A percentile compares a stretch with the other conserved stretches of the same genome.
Conservation (phyloP, 2,113 vertebrate species). For the Psammodynastes pulverulentus region DNA sequence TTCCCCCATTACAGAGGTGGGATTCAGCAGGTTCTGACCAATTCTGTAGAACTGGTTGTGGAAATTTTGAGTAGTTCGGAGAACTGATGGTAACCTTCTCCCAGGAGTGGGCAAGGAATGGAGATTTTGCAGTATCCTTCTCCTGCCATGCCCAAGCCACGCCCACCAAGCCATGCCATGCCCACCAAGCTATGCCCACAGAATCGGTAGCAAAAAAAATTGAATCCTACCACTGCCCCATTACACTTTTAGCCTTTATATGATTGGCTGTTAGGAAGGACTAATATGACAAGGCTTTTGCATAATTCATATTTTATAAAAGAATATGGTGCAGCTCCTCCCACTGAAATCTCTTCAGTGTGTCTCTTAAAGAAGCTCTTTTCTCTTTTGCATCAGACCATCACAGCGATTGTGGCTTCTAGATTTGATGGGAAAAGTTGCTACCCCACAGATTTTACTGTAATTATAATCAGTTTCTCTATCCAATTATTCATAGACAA, state of each 20-base stretch:
- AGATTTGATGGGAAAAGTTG: neutral
- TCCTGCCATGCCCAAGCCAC: too few species aligned
- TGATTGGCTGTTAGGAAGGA: neutral
- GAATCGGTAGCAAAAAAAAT: too few species aligned
- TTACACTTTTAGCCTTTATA: neutral
- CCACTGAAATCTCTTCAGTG: neutral
- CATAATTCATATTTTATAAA: neutral
- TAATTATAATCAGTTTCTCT: neutral
- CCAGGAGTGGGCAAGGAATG: too few species aligned
- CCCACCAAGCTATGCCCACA: too few species aligned
- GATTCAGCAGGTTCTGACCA: too few species aligned
- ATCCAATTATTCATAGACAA: neutral
- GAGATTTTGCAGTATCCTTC: too few species aligned
- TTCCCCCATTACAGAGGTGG: neutral
- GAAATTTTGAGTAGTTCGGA: too few species aligned
- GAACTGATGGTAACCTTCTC: too few species aligned
- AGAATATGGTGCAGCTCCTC: neutral
- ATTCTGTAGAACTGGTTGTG: too few species aligned
- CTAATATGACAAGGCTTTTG: neutral
- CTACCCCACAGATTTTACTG: neutral
- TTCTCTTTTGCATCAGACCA: neutral
- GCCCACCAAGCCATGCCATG: too few species aligned
- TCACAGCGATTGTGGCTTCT: neutral
- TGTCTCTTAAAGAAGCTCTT: neutral
- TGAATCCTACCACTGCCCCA: too few species aligned